phyloP scores from a whole-genome alignment of 2,113 vertebrate genomes.

The Oryzias melastigma region DNA sequence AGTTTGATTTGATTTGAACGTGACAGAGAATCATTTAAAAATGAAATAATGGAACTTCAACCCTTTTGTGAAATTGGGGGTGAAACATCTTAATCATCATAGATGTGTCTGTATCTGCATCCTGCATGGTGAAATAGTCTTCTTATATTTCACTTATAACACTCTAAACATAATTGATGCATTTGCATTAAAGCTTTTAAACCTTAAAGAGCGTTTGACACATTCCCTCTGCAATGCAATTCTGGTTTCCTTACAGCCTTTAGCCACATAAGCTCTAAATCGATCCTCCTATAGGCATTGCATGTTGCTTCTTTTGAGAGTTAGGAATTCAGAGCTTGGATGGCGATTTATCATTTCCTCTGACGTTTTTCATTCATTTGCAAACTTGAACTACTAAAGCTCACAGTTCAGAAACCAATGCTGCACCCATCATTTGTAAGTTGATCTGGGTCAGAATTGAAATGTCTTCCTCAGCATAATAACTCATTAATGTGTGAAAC shows the following conservation, averaged over 20 bases:
- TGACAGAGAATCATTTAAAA: no score
- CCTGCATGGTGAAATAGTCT: no score
- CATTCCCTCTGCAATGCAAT: conserved; percentile 7
- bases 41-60: no score
- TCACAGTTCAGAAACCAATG: neutral
- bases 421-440: neutral
- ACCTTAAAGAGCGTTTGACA: conserved; percentile 5
- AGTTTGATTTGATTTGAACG: no score
- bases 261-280: no score
- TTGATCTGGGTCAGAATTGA: conserved; percentile 9
- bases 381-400: neutral
- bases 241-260: conserved; percentile 3
- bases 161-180: no score
- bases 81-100: no score
- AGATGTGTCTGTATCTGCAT: no score
- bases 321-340: neutral
- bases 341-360: neutral
- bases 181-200: no score
- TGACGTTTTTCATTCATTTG: conserved; percentile 6
- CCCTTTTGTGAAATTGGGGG: no score
- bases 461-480: neutral
- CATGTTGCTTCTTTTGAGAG: neutral
- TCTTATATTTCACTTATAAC: no score
- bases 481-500: conserved; percentile 49
- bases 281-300: neutral